These are phyloP conservation scores for Disparrhopalites patrizii DNA, from an alignment of 2,888 invertebrate species.

Conservation along the genomic window DNA sequence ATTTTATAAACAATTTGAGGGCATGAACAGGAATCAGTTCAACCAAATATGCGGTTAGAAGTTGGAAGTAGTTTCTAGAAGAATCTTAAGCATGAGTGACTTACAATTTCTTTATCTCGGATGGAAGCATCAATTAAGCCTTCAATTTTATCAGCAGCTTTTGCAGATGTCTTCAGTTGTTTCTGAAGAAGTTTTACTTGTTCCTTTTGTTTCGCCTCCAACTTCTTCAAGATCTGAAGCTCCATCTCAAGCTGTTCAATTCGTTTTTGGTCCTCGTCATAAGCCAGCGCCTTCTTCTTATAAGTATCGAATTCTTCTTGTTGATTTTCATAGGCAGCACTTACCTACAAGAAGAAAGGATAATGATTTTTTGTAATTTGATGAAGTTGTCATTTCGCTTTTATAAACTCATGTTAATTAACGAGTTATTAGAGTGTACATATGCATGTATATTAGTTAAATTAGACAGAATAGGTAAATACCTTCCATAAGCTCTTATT, in stretches of 20 bases:
- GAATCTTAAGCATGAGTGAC: too few species aligned
- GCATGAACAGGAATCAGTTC: not conserved
- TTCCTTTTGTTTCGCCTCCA: conserved; percentile 44
- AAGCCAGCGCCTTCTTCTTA: conserved; percentile 47
- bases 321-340: conserved; percentile 47
- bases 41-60: not conserved
- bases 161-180: conserved; percentile 36
- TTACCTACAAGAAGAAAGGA: conserved; percentile 32
- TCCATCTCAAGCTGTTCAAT: conserved; percentile 45
- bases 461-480: not conserved
- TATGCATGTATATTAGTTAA: too few species aligned
- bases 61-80: not conserved
- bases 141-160: conserved; percentile 39
- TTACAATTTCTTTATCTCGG: conserved; percentile 37
- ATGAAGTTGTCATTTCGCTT: too few species aligned
- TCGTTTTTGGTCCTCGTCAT: conserved; percentile 43
- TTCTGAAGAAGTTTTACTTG: conserved; percentile 39
- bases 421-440: too few species aligned
- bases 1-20: too few species aligned
- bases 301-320: conserved; percentile 48
- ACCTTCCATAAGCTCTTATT: conserved; percentile 48
- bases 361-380: not conserved
- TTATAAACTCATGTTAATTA: too few species aligned
- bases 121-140: conserved; percentile 38
- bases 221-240: conserved; percentile 38